Evolutionary conservation across 2,113 vertebrate genomes (phyloP).

Genomic region (Passerina amoena): DNA sequence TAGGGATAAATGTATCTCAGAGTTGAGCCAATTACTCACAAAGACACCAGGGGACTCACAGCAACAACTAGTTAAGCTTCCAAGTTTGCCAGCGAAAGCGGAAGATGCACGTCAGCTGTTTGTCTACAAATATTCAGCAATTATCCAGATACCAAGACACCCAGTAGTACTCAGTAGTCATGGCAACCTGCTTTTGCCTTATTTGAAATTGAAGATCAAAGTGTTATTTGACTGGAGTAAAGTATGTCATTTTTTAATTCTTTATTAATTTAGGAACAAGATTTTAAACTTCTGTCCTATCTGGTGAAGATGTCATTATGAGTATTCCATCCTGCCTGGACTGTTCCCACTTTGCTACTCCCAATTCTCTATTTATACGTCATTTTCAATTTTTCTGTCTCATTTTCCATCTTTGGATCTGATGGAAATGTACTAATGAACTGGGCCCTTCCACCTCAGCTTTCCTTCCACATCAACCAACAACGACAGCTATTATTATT

Average conservation of each 20-base stretch:
- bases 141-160: conserved; percentile 33
- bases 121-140: conserved; percentile 64
- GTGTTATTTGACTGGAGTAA: neutral
- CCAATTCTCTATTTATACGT: neutral
- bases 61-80: conserved; percentile 20
- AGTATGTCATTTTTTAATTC: neutral
- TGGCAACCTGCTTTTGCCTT: conserved; percentile 41
- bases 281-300: conserved; percentile 3
- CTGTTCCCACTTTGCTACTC: neutral
- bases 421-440: neutral
- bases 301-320: neutral
- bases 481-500: neutral
- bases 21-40: neutral
- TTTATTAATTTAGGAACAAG: conserved; percentile 14
- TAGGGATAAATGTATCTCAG: neutral
- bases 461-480: neutral
- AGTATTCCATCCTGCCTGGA: neutral
- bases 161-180: conserved; percentile 49
- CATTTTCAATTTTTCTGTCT: neutral
- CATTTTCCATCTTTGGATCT: neutral
- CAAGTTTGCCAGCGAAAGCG: neutral
- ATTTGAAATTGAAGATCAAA: conserved; percentile 53
- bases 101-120: conserved; percentile 32
- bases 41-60: conserved; percentile 13
- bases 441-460: neutral